Conservation (phyloP, 2,797 vertebrate species). For the Epinephelus malabaricus region DNA sequence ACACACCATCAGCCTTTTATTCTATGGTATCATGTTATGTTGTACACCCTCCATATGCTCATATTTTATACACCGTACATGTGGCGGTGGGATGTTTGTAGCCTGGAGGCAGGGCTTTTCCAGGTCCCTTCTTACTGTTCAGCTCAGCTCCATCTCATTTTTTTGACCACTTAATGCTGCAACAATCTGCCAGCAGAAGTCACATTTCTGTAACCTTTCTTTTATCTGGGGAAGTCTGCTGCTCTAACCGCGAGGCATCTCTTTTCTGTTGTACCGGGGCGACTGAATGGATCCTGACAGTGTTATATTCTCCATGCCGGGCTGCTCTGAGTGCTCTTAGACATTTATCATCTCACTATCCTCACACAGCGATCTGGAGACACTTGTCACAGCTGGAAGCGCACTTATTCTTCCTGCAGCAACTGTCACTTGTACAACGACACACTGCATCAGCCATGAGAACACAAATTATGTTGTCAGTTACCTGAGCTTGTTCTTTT, state of each 20-base stretch:
- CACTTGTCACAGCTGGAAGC: slow-evolving; percentile 50
- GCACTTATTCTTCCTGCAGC: not conserved
- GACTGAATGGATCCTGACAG: slow-evolving; percentile 26
- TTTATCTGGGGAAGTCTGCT: slow-evolving; percentile 27
- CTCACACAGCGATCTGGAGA: slow-evolving; percentile 14
- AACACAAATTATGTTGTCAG: not conserved
- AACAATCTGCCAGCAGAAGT: slow-evolving; percentile 10
- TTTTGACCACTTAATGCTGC: slow-evolving; percentile 19
- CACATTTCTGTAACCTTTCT: slow-evolving; percentile 10
- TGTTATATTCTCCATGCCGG: not conserved
- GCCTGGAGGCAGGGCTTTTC: not conserved
- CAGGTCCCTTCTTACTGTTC: not conserved
- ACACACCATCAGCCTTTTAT: not conserved
- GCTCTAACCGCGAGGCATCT: not conserved
- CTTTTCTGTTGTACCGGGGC: not conserved
- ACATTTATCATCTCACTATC: slow-evolving; percentile 40
- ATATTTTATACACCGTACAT: too few species aligned
- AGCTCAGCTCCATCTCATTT: slow-evolving; percentile 21
- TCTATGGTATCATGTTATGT: not conserved
- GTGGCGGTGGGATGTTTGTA: slow-evolving; percentile 3
- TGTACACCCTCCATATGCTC: not conserved
- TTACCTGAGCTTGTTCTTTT: not conserved
- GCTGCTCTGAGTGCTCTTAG: slow-evolving; percentile 23
- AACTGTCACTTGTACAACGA: not conserved
- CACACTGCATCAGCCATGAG: not conserved